Base-by-base conservation (phyloP, 2,113 vertebrate species). In the Sciurus niger region DNA sequence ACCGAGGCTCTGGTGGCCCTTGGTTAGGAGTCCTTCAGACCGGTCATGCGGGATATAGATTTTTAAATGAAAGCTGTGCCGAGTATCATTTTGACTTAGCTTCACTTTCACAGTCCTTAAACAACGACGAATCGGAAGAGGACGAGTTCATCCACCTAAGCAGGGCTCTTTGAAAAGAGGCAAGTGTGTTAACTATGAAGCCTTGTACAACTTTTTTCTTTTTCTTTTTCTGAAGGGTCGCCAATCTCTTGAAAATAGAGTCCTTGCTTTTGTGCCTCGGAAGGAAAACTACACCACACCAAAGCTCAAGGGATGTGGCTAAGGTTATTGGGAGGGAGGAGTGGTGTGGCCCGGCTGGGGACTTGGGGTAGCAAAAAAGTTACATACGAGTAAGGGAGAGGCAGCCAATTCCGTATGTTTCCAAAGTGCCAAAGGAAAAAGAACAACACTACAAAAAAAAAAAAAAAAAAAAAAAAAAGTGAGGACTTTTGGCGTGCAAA, bases 111-210 rank as follows among this genome's bases (percentile, higher is more conserved):
- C n/a, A 40, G 51, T 22, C 77, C 63, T 63, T 63, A 89, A 55
- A 58, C 76, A 77, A 53, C 34, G 46, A 24, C 11, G 2, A n/a
- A 37, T 9, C 90, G 83, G 67, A 73, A 63, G 53, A 67, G 40
- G 30, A 72, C 80, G 24, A 48, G 89, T 37, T 48, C 84, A 34
- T n/a, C 76, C 28, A 68, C 83, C 65, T 60, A 43, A 67, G 48
- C 68, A 67, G 78, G 82, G 43, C 4, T 51, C 16, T 32, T 40
- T 68, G 60, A 63, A 72, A 74, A 77, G 83, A 63, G 73, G 11
- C 89, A 93, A 92, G 93, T 37, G 53, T 89, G 83, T 73, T 95
- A 96, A 96, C 67, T 43, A 46, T 25, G 70, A 90, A 93, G 60
- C 1, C 63, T 83, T 28, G 34, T 8, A 63, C 28, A 88, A 93